Evolutionary conservation across 2,888 invertebrate species (phyloP).

Genomic region (Allolobophora icterica): DNA sequence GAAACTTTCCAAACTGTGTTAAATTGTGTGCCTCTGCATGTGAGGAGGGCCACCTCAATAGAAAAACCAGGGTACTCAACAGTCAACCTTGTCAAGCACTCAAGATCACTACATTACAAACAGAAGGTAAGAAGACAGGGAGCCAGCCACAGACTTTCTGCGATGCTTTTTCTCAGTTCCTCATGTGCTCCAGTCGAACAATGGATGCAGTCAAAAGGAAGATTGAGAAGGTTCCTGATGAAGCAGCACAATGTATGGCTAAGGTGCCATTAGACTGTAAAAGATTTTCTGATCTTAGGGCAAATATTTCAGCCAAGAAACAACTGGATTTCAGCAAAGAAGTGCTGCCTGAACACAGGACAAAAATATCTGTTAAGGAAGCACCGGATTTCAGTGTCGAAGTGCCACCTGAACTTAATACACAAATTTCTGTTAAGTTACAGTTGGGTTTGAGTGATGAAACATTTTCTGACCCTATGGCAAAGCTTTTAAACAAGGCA

Average conservation of each 20-base stretch:
- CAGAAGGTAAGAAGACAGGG: background rate
- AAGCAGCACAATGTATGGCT: background rate
- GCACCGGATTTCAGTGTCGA: background rate
- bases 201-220: slow-evolving; percentile 9
- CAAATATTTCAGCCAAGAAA: background rate
- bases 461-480: background rate
- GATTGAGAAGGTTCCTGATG: background rate
- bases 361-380: background rate
- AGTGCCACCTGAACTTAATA: background rate
- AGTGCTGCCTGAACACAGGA: background rate
- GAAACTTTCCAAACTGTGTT: slow-evolving; percentile 17
- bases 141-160: slow-evolving; percentile 17
- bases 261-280: background rate
- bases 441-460: background rate
- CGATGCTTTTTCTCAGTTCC: slow-evolving; percentile 19
- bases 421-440: background rate
- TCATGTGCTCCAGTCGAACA: background rate
- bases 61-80: background rate
- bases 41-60: background rate
- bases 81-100: background rate
- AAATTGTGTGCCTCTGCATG: background rate
- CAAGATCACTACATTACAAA: background rate
- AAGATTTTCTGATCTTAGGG: background rate
- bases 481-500: too few relatives aligned
- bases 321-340: background rate